Evolutionary conservation across 1,140 invertebrate species (phyloP).

Genomic region (Zaprionus vittiger): DNA sequence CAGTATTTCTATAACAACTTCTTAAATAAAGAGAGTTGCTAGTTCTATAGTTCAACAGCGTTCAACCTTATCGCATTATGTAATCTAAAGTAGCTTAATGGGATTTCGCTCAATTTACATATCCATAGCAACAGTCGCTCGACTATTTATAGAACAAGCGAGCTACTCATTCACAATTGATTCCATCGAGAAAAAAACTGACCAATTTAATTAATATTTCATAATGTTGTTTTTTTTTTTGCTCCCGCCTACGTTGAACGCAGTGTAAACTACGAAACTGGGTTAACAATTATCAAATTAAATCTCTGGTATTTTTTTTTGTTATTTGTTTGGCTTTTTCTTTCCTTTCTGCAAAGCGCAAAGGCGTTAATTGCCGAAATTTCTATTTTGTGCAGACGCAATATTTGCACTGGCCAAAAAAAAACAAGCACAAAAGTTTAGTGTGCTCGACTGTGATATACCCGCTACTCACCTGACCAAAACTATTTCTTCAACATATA

Average conservation of each 20-base stretch:
- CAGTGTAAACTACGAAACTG: constrained; percentile 32
- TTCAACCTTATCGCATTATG: no score
- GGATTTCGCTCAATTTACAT: neutral
- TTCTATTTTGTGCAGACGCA: constrained; percentile 28
- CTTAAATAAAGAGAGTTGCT: no score
- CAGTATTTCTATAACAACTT: no score
- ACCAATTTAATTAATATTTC: constrained; percentile 10
- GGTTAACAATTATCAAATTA: constrained; percentile 48
- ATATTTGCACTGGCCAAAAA: constrained; percentile 17
- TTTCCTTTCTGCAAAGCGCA: constrained; percentile 6
- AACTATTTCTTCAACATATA: no score
- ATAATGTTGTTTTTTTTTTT: constrained; percentile 1
- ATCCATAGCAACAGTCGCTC: neutral
- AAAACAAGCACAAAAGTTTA: neutral
- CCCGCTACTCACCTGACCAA: no score
- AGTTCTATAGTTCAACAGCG: no score
- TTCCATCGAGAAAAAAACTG: neutral
- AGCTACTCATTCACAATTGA: neutral
- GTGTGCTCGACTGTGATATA: no score
- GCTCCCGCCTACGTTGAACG: neutral
- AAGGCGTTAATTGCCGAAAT: constrained; percentile 48
- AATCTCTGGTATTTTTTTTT: neutral
- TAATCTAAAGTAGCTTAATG: neutral
- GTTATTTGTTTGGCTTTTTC: neutral
- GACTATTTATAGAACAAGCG: neutral